Evolutionary conservation across 2,113 vertebrate genomes (phyloP), one percentile per base, ranked within the genome.

Genomic region (Thinocorus orbignyianus): DNA sequence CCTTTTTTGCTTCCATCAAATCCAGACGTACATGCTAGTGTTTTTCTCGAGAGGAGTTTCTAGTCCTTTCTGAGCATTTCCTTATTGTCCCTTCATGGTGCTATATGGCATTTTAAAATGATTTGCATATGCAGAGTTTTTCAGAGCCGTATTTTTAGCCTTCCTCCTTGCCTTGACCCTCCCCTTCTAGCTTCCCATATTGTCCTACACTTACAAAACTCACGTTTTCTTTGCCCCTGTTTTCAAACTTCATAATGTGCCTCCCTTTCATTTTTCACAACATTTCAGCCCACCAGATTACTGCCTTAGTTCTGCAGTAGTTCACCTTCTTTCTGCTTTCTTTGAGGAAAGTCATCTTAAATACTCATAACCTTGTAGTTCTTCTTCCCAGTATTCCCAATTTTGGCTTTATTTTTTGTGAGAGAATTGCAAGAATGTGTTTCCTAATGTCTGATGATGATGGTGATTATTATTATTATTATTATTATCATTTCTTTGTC

Each of bases 1-100:
- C 24, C 17, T 78, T 64, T 52, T 41, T 39, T 57, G 33, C 20
- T 51, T 62, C 39, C 26, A 13, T 62, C 61, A 15, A 25, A 22
- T 35, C 14, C 25, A 74, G 49, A 30, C 1, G 0, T 12, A 20
- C 8, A 13, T 44, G 9, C 25, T 49, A 16, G 26, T n/a, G 3
- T 51, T 39, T 35, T 54, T 51, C 61, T 62, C 24, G n/a, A 48
- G 30, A 30, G 51, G 18, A 8, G 6, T 62, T 68, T 81, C 61
- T 49, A 57, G 10, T 18, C 28, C 19, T 25, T 81, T 25, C 54
- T 37, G 8, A 9, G 52, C 2, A 4, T 72, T 74, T 54, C 25
- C 33, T 14, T n/a, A 7, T 41, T 25, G 35, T 26, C 18, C 4
- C 60, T 23, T 64, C 28, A 7, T n/a, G n/a, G 30, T 60, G n/a